Percentiles rank a stretch among this genome's conserved stretches.
These are phyloP conservation scores for Carassius gibelio DNA, from an alignment of 2,113 vertebrate species.

Conservation along the genomic window DNA sequence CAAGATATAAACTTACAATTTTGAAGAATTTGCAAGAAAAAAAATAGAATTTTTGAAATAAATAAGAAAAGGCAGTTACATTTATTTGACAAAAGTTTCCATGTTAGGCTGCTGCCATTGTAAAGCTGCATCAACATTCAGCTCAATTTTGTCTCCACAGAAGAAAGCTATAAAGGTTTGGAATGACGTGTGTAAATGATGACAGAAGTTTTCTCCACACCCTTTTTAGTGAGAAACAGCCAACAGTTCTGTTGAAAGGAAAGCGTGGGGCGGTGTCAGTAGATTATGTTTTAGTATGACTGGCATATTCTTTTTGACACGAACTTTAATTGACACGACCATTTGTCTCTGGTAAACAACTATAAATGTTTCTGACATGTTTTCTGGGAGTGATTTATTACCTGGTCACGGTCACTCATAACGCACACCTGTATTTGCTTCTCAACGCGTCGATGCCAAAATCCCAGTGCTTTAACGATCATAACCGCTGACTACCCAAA, in stretches of 20 bases:
- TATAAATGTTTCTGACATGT: slow-evolving; percentile 49
- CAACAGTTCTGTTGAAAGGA: background rate
- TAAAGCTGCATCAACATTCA: background rate
- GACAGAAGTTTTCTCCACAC: background rate
- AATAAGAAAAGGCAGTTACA: too few species aligned
- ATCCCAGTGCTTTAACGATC: background rate
- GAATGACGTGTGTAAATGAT: background rate
- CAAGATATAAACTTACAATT: too few species aligned
- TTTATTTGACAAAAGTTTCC: too few species aligned
- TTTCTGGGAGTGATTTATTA: slow-evolving; percentile 49
- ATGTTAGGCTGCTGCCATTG: too few species aligned
- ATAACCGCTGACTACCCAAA: background rate
- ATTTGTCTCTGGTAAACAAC: slow-evolving; percentile 45
- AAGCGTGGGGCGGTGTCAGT: background rate
- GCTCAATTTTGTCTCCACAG: background rate
- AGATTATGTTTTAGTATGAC: background rate
- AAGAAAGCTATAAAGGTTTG: background rate
- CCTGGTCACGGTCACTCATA: slow-evolving; percentile 29
- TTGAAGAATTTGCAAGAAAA: too few species aligned
- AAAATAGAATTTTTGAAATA: too few species aligned
- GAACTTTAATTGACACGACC: slow-evolving; percentile 24
- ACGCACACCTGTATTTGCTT: slow-evolving; percentile 37
- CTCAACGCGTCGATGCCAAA: slow-evolving; percentile 38
- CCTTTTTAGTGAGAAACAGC: too few species aligned
- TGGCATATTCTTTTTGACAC: background rate